These are phyloP conservation scores for Brachionus manjavacas DNA, from an alignment of 1,140 invertebrate species.

Conservation along the genomic window DNA sequence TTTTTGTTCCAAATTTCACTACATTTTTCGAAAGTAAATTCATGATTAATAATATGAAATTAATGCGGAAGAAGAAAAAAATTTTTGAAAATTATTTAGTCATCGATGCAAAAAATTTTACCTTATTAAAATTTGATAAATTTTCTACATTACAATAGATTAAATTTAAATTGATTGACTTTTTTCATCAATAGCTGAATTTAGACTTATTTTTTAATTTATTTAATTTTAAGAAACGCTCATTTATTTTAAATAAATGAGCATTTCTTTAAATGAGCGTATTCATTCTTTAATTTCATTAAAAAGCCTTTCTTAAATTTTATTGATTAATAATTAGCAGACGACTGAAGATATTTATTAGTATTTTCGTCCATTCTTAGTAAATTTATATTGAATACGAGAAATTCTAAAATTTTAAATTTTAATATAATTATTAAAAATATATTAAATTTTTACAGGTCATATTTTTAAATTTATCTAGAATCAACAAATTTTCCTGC, in stretches of 20 bases:
- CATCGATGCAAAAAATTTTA: background rate
- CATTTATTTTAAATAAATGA: too few species aligned
- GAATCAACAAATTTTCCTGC: too few species aligned
- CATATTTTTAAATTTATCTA: too few species aligned
- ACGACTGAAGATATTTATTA: too few species aligned
- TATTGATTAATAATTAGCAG: too few species aligned
- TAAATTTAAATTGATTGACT: background rate
- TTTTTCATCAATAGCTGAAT: background rate
- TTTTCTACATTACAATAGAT: background rate
- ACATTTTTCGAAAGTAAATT: background rate
- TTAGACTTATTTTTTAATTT: background rate
- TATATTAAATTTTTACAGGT: too few species aligned
- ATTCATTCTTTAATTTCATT: background rate
- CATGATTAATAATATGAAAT: background rate
- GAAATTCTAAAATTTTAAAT: too few species aligned
- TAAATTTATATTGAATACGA: too few species aligned
- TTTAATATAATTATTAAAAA: too few species aligned
- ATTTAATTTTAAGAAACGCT: background rate
- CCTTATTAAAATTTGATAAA: background rate
- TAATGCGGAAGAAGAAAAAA: background rate
- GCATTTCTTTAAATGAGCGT: background rate
- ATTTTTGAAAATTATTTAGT: background rate
- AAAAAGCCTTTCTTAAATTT: background rate
- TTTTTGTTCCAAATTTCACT: background rate
- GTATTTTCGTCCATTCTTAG: too few species aligned